Percentiles rank a stretch among this genome's conserved stretches.
Conservation (phyloP, 1,140 invertebrate genomes). For the Zaprionus capensis region DNA sequence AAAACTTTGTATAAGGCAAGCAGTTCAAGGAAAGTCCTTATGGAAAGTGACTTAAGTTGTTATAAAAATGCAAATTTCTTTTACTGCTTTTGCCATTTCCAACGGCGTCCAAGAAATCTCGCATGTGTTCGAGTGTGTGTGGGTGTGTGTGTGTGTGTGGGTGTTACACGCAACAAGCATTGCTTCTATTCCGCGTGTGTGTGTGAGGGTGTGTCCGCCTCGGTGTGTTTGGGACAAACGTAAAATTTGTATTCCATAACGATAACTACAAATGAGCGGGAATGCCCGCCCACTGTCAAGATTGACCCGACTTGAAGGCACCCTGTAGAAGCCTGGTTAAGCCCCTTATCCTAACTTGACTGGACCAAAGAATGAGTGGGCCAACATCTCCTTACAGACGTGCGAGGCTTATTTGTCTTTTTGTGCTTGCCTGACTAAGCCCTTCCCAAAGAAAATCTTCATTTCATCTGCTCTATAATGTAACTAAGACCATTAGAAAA, state of each 20-base stretch:
- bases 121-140: neutral
- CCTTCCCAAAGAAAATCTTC: too few species aligned
- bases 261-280: slow-evolving; percentile 3
- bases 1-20: slow-evolving; percentile 60
- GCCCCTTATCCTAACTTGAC: neutral
- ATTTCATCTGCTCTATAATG: too few species aligned
- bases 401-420: too few species aligned
- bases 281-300: neutral
- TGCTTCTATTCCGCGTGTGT: neutral
- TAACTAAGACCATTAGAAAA: too few species aligned
- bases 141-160: neutral
- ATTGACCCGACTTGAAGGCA: neutral
- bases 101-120: slow-evolving; percentile 20
- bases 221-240: slow-evolving; percentile 3
- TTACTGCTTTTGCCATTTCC: slow-evolving; percentile 66
- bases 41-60: slow-evolving; percentile 66
- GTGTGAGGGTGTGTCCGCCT: neutral
- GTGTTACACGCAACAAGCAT: slow-evolving; percentile 4
- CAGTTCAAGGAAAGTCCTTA: slow-evolving; percentile 70
- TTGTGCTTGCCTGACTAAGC: too few species aligned
- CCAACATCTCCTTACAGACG: neutral
- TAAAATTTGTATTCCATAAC: slow-evolving; percentile 2
- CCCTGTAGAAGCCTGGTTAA: neutral
- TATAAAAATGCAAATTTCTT: slow-evolving; percentile 71
- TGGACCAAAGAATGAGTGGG: neutral